Conservation (phyloP, 2,888 invertebrate genomes). For the Oscheius onirici region DNA sequence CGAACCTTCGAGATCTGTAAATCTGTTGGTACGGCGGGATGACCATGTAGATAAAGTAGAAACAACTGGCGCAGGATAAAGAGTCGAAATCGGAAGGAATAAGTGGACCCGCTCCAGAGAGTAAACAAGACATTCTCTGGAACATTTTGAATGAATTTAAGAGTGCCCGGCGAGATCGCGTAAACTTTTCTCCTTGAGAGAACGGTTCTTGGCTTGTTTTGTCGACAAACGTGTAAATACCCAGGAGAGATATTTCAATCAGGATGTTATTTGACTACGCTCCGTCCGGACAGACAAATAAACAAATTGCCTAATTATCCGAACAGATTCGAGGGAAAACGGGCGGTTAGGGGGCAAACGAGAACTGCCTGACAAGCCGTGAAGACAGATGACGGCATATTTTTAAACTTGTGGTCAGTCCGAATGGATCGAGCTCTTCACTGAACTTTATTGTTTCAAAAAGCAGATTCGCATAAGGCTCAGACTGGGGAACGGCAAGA, state of each 20-base stretch:
- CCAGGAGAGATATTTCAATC: no score
- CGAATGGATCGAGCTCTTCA: neutral
- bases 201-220: no score
- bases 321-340: no score
- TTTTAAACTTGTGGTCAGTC: constrained; percentile 27
- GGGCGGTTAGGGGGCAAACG: no score
- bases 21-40: constrained; percentile 12
- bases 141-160: constrained; percentile 6
- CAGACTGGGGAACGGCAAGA: neutral
- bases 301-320: no score
- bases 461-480: neutral
- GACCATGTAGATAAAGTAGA: constrained; percentile 50
- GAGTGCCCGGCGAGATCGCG: neutral
- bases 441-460: neutral
- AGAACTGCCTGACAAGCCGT: neutral
- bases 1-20: constrained; percentile 1
- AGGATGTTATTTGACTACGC: no score
- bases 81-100: constrained; percentile 46
- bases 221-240: no score
- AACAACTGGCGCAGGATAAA: constrained; percentile 46
- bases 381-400: constrained; percentile 23
- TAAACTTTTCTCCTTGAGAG: no score
- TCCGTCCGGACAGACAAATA: no score
- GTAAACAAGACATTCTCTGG: constrained; percentile 44
- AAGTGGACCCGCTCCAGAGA: constrained; percentile 41